Evolutionary conservation across 2,113 vertebrate genomes (phyloP), one percentile per base, ranked within the genome.

Genomic region (Sitta europaea): DNA sequence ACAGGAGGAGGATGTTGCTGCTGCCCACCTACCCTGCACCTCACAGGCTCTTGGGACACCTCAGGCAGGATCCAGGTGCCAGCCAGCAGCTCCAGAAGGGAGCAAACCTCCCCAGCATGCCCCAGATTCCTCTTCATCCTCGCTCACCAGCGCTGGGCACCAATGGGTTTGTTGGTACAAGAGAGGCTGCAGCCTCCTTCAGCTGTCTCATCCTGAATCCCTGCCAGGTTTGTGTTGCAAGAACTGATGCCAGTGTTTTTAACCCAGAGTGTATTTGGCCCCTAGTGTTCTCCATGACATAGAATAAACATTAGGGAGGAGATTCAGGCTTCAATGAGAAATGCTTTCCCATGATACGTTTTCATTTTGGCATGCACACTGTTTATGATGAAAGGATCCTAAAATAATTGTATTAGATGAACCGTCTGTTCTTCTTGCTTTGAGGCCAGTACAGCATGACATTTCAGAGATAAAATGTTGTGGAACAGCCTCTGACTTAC

Each of bases 361-460:
- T 96, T 93, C 93, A 71, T 96, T 96, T 97, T 97, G 94, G 96
- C 96, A 97, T 94, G 77, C 65, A 82, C 82, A 22, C 62, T 94
- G 96, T 95, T 96, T 95, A 87, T 97, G 97, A 96, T 96, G 95
- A 96, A 97, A 96, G 94, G 93, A 93, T 97, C 94, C 95, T 97
- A 96, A 97, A 97, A 96, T 96, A 96, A 94, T 96, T 96, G 96
- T 94, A 96, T 95, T 97, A 96, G 97, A 97, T 97, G 96, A 97
- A 95, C 96, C 85, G 94, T 94, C 93, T 96, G 97, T 96, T 96
- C 94, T 91, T 86, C 96, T 91, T 92, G 90, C 92, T 96, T 92
- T 93, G 96, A 95, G 94, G 92, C 93, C 92, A 96, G 96, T 93
- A 95, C 95, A 96, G 86, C 88, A 42, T 96, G 93, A 97, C 96